These are phyloP conservation scores for Boloria euphrosyne DNA, from an alignment of 2,888 invertebrate genomes.

Conservation along the genomic window DNA sequence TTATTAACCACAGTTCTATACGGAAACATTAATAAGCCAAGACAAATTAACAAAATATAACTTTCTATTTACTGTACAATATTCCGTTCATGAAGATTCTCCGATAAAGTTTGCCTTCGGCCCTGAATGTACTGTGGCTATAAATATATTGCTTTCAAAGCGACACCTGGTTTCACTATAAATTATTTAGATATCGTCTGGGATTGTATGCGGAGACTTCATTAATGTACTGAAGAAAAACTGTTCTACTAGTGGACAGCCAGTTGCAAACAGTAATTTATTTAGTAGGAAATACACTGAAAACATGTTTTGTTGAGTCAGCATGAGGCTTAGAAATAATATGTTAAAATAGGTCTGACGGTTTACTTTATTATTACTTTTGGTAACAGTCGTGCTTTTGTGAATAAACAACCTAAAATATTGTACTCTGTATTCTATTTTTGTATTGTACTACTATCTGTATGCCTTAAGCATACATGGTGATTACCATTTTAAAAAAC, in stretches of 20 bases:
- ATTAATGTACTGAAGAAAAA: slow-evolving; percentile 73
- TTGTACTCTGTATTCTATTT: too few species aligned
- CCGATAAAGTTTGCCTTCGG: slow-evolving; percentile 42
- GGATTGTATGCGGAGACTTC: slow-evolving; percentile 65
- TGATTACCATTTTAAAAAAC: too few species aligned
- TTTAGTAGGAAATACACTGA: slow-evolving; percentile 45
- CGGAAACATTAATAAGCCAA: background rate
- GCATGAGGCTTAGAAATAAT: slow-evolving; percentile 13
- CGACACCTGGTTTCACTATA: slow-evolving; percentile 70
- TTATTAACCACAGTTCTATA: background rate
- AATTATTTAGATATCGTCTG: slow-evolving; percentile 74
- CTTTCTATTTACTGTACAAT: slow-evolving; percentile 4
- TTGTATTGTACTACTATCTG: too few species aligned
- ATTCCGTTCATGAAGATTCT: slow-evolving; percentile 16
- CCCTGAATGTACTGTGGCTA: slow-evolving; percentile 47
- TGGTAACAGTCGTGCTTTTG: background rate
- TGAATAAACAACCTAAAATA: too few species aligned
- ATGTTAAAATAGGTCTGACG: background rate
- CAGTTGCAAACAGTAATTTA: slow-evolving; percentile 52
- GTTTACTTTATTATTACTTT: background rate
- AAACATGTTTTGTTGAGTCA: slow-evolving; percentile 41
- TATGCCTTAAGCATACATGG: too few species aligned
- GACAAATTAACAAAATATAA: slow-evolving; percentile 8
- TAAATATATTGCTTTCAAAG: slow-evolving; percentile 63
- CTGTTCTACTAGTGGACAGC: slow-evolving; percentile 50